Evolutionary conservation across 23 tunicate genomes (phyloP), one percentile per base, ranked within the genome.

Genomic region (Diplosoma virens): DNA sequence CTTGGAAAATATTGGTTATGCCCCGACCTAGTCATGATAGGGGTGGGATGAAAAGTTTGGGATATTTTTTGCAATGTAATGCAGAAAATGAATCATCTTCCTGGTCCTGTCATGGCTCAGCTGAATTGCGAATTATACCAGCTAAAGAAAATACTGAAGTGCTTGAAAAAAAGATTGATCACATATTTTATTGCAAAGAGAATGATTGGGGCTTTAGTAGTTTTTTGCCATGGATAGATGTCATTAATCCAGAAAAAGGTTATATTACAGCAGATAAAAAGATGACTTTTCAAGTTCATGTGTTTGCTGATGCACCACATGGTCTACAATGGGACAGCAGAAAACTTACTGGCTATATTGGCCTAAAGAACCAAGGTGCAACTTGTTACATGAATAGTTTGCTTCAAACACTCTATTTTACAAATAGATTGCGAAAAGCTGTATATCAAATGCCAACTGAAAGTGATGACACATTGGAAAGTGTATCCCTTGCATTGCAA

Each of bases 351-450:
- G 98, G 98, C 3, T 82, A 93, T 72, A 87, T 93, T 55, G 98
- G 98, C n/a, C 55, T 93, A 32, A 93, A 93, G 61, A 93, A 93
- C 68, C 98, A 93, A 65, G 98, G 98, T 0, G 98, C 98, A 33
- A 93, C 98, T 30, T 93, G 98, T 65, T 93, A 93, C 65, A 93
- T 93, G 98, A 93, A 93, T 85, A 86, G 94, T 79, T 79, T 93
- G 67, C 58, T 93, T 9, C 98, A 93, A 36, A 93, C 98, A 17
- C 47, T 93, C n/a, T 93, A 82, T 67, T 93, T 93, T 36, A 93
- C 94, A 24, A 84, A 90, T 47, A 93, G 87, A 71, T 78, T 93
- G 54, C 76, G 98, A 52, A 86, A 70, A 66, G 98, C 98, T 17
- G 98, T 93, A 31, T 93, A 93, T 65, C 72, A 66, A 47, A 86